Base-by-base conservation (phyloP, 2,888 invertebrate genomes). In the Volucella inanis region DNA sequence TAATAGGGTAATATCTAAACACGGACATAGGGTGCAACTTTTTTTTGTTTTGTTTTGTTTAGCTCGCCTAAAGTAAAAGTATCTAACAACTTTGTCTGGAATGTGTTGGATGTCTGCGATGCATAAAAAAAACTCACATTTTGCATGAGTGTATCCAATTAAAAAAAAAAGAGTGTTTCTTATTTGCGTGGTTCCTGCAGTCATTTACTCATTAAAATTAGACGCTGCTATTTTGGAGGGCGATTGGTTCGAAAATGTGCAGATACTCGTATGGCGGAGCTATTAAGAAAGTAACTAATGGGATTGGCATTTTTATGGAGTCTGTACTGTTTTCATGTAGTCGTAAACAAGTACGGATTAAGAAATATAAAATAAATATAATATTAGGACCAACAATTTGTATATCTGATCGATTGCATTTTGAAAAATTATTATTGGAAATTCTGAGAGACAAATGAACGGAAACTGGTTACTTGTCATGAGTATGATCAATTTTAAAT, bases 1-100 rank as follows among this genome's bases (percentile, higher is more conserved):
- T 84, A 79, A 84, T 84, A 72, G 78, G 70, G 79, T 79, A 78
- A 75, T 79, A 84, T 79, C 74, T 75, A 74, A 22, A 45, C 68
- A 59, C 39, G 68, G 43, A 41, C 14, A 47, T 45, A 62, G 52
- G 68, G 64, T 71, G 54, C 52, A 43, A 59, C 45, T 71, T 31
- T 41, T 68, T 57, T 43, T 38, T 31, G 4, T 31, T 6, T 6
- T 31, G 31, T 31, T 3, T 22, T 22, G 18, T 22, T 22, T 22
- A 31, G 31, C 31, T 31, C 31, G 31, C 31, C 31, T 31, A 31
- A 31, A 31, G 49, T 47, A 22, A 77, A 67, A 62, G 54, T 67
- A 77, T 72, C 62, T 77, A 77, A 77, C 65, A 71, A 61, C 59
- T 82, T 49, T 57, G 72, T 78, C 72, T 72, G 82, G 77, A 77